Percentiles rank a stretch among this genome's conserved stretches.
Conservation (phyloP, 64 coral and sea anemone species). For the Montipora cactus region DNA sequence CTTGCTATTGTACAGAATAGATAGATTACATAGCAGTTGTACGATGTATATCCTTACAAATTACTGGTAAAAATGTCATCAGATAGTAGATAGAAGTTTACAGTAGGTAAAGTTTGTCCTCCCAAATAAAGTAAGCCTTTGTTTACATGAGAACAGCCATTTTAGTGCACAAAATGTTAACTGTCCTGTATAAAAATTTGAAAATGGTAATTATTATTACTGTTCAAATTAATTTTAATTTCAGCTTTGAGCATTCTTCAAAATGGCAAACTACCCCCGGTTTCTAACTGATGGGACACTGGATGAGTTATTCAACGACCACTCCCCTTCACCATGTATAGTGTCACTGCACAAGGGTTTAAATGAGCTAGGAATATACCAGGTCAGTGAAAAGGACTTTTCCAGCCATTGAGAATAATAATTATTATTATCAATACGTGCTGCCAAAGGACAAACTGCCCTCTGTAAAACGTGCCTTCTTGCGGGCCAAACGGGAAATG, state of each 20-base stretch:
- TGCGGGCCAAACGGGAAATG: too few species aligned
- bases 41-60: background rate
- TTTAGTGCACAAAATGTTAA: background rate
- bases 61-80: background rate
- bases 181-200: too few species aligned
- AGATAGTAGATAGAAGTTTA: background rate
- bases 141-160: background rate
- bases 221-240: background rate
- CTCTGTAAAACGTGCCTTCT: too few species aligned
- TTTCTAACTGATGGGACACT: background rate
- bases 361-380: slow-evolving; percentile 53
- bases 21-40: background rate
- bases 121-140: background rate
- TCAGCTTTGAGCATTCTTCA: background rate
- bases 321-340: slow-evolving; percentile 5
- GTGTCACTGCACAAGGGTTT: slow-evolving; percentile 22
- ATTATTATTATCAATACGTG: too few species aligned
- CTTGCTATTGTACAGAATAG: too few species aligned
- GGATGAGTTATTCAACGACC: background rate
- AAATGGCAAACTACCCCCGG: background rate
- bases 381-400: slow-evolving; percentile 22
- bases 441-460: too few species aligned
- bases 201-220: too few species aligned
- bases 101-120: background rate
- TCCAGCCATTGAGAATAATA: background rate